A percentile compares a stretch with the other conserved stretches of the same genome.
Evolutionary conservation across 2,113 vertebrate species (phyloP).

Genomic region (Caracal caracal): DNA sequence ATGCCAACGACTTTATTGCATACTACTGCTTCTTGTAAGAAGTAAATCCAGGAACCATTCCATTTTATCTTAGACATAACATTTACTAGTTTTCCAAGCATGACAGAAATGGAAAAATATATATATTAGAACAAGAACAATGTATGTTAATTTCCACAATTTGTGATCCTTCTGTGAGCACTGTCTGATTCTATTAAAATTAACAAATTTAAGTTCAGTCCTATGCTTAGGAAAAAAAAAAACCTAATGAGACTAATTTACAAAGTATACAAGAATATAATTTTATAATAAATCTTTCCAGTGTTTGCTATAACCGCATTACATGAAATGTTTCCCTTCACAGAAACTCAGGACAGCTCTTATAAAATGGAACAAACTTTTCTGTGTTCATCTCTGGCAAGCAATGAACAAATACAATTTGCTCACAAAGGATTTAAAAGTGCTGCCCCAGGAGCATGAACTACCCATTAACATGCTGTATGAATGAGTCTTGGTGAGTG

Average conservation of each 20-base stretch:
- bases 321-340: conserved; percentile 66
- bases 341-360: conserved; percentile 69
- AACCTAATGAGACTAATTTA: conserved; percentile 69
- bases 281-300: conserved; percentile 79
- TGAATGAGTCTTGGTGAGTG: conserved; percentile 54
- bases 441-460: conserved; percentile 62
- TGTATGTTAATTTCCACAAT: conserved; percentile 78
- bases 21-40: conserved; percentile 77
- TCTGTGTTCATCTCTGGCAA: conserved; percentile 69
- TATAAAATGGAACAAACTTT: conserved; percentile 68
- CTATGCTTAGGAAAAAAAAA: conserved; percentile 52
- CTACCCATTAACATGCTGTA: not conserved
- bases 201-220: conserved; percentile 61
- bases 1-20: conserved; percentile 63
- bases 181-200: conserved; percentile 72
- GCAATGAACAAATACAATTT: conserved; percentile 46
- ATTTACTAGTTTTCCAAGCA: conserved; percentile 88
- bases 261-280: conserved; percentile 78
- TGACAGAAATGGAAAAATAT: conserved; percentile 85
- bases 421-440: conserved; percentile 61
- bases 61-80: conserved; percentile 84
- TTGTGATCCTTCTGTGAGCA: conserved; percentile 78
- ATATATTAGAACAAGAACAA: conserved; percentile 84
- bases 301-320: conserved; percentile 70
- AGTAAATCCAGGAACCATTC: conserved; percentile 83